phyloP scores from a whole-genome alignment of 1,140 invertebrate genomes.

The Procambarus virginalis region DNA sequence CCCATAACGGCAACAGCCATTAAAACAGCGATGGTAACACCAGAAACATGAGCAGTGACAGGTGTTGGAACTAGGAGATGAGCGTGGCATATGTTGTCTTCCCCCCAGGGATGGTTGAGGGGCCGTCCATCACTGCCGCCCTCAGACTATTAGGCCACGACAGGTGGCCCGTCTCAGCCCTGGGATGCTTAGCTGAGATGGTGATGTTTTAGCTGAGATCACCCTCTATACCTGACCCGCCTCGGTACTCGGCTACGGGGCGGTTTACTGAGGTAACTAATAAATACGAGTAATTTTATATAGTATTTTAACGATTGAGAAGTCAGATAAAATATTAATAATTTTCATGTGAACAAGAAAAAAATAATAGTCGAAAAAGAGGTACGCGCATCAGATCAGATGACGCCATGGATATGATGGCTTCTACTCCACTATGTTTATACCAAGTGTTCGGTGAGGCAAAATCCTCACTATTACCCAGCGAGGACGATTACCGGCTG shows the following conservation, averaged over 20 bases:
- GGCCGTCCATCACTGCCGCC: not conserved
- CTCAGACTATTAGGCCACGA: not conserved
- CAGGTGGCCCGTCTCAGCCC: not conserved
- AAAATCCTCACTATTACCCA: not conserved
- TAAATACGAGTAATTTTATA: not conserved
- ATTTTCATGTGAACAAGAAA: not conserved
- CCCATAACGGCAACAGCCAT: too few species aligned
- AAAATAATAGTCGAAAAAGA: not conserved
- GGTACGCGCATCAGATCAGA: too few species aligned
- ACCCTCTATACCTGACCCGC: too few species aligned
- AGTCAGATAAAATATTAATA: not conserved
- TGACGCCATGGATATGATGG: not conserved
- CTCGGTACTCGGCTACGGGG: too few species aligned
- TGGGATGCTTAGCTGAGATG: not conserved
- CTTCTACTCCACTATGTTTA: not conserved
- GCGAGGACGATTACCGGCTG: not conserved
- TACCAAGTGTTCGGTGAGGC: not conserved
- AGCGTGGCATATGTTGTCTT: too few species aligned
- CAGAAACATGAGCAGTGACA: too few species aligned
- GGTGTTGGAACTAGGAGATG: too few species aligned
- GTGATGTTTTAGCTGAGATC: too few species aligned
- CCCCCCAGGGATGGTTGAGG: not conserved
- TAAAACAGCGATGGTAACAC: too few species aligned
- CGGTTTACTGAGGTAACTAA: not conserved
- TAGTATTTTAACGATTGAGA: not conserved